Evolutionary conservation across 2,113 vertebrate genomes (phyloP).

Genomic region (Ivindomyrus marchei): DNA sequence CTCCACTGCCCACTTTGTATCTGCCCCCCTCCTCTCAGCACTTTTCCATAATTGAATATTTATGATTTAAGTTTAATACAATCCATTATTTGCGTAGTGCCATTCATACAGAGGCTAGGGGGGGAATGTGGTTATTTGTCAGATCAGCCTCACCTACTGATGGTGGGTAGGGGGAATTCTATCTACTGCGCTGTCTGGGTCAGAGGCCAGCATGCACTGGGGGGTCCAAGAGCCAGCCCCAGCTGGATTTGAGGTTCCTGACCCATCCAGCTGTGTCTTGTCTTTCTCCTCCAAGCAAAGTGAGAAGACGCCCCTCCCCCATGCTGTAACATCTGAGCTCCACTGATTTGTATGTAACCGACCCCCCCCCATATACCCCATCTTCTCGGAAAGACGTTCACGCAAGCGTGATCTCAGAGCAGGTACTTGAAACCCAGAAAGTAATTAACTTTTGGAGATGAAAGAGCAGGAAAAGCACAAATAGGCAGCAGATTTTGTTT

Average conservation of each 20-base stretch:
- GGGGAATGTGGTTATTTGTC: background rate
- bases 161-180: background rate
- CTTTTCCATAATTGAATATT: slow-evolving; percentile 18
- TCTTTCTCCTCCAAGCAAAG: background rate
- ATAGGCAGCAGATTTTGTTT: slow-evolving; percentile 46
- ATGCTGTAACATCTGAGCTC: background rate
- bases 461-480: slow-evolving; percentile 37
- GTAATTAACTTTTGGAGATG: slow-evolving; percentile 39
- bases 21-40: slow-evolving; percentile 10
- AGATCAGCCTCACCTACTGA: background rate
- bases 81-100: background rate
- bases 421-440: slow-evolving; percentile 38
- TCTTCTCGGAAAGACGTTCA: background rate
- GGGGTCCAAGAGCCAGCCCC: background rate
- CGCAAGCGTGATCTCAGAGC: slow-evolving; percentile 40
- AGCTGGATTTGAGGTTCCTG: background rate
- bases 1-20: slow-evolving; percentile 31
- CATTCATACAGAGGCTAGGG: background rate
- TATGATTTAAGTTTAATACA: background rate
- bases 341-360: background rate
- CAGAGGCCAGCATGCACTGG: background rate
- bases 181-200: background rate
- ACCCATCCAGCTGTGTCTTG: background rate
- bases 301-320: background rate
- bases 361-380: background rate